phyloP scores from a whole-genome alignment of 2,888 invertebrate species.

The Lasioglossum oenotherae region DNA sequence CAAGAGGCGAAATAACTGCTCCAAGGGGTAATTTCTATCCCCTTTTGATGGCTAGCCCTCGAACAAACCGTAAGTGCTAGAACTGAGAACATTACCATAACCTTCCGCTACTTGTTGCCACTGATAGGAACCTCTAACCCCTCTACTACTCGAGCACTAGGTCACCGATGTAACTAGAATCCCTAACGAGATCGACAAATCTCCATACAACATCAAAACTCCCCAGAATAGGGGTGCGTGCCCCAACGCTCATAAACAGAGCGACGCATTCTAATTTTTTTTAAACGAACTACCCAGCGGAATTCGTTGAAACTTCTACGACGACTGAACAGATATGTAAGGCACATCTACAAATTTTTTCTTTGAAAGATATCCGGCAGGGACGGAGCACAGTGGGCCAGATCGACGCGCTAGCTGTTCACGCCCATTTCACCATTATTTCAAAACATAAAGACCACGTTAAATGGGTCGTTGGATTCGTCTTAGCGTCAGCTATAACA shows the following conservation, averaged over 20 bases:
- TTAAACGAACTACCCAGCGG: not conserved
- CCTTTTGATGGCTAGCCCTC: conserved; percentile 69
- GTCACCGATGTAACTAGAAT: not conserved
- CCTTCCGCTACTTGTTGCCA: conserved; percentile 71
- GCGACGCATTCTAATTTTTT: not conserved
- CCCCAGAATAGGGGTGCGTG: no score
- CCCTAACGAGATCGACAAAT: not conserved
- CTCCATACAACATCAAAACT: not conserved
- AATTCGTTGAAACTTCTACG: not conserved
- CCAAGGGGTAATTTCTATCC: conserved; percentile 71
- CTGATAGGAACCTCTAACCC: conserved; percentile 35
- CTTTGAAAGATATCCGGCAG: not conserved
- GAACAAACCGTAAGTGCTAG: conserved; percentile 75
- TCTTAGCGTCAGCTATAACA: no score
- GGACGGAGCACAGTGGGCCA: not conserved
- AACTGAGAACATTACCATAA: conserved; percentile 75
- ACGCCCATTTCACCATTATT: no score
- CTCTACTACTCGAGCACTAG: not conserved
- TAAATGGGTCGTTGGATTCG: no score
- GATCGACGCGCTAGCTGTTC: no score
- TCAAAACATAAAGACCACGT: no score
- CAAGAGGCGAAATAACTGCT: conserved; percentile 71
- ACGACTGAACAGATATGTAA: not conserved
- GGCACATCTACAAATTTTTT: not conserved
- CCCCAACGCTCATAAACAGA: no score